phyloP scores from a whole-genome alignment of 2,888 invertebrate species.

The Diarsia dahlii region DNA sequence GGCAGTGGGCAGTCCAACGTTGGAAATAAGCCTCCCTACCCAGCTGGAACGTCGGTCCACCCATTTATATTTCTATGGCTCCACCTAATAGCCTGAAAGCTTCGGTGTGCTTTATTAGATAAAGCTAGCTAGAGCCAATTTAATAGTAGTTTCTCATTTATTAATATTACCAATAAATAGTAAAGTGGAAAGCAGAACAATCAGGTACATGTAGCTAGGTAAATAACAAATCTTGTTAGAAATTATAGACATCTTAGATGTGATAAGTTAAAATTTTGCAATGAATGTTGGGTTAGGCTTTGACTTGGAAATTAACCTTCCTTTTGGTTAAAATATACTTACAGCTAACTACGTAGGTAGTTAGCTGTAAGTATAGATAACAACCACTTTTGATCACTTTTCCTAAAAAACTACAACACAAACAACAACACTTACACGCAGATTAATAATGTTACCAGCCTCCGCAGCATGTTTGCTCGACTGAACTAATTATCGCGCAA shows the following conservation, averaged over 20 bases:
- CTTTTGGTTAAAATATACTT: background rate
- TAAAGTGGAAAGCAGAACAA: slow-evolving; percentile 4
- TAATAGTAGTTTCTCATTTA: background rate
- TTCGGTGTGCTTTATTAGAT: too few relatives aligned
- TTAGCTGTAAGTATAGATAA: too few relatives aligned
- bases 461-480: slow-evolving; percentile 10
- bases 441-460: slow-evolving; percentile 3
- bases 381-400: background rate
- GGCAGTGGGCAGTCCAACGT: background rate
- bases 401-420: background rate
- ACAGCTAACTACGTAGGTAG: background rate
- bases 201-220: too few relatives aligned
- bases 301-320: background rate
- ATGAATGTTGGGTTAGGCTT: too few relatives aligned
- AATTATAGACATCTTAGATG: background rate
- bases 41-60: background rate
- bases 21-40: too few relatives aligned
- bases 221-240: background rate
- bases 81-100: background rate
- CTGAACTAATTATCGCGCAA: slow-evolving; percentile 39
- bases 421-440: slow-evolving; percentile 11
- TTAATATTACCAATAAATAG: background rate
- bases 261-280: too few relatives aligned
- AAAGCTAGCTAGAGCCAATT: background rate
- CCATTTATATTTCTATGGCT: too few relatives aligned